phyloP scores from a whole-genome alignment of 2,888 invertebrate genomes.

The Aplocera efformata region DNA sequence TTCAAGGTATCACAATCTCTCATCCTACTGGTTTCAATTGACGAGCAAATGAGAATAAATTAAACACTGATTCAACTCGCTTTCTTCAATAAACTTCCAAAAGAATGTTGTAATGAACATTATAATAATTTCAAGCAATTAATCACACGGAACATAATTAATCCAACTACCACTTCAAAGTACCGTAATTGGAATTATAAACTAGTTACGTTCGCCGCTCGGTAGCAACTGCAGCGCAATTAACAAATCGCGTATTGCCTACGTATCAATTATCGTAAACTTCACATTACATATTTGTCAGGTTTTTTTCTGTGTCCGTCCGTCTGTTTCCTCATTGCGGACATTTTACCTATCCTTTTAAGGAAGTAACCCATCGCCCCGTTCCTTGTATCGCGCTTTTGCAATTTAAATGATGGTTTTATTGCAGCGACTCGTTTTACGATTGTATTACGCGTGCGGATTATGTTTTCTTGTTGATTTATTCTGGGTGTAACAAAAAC shows the following conservation, averaged over 20 bases:
- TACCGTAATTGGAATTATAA: no score
- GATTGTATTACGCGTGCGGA: slow-evolving; percentile 26
- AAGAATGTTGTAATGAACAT: slow-evolving; percentile 10
- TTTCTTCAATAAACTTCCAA: no score
- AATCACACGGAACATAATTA: slow-evolving; percentile 8
- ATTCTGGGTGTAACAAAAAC: slow-evolving; percentile 32
- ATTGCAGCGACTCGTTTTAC: slow-evolving; percentile 13
- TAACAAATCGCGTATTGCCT: slow-evolving; percentile 22
- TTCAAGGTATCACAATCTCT: no score
- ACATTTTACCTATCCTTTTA: slow-evolving; percentile 39
- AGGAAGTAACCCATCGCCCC: slow-evolving; percentile 38
- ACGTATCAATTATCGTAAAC: slow-evolving; percentile 25
- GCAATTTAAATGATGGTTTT: slow-evolving; percentile 34
- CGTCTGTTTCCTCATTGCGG: slow-evolving; percentile 43
- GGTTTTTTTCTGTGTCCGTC: slow-evolving; percentile 31
- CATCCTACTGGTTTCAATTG: no score
- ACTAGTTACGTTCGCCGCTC: no score
- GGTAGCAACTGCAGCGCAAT: no score
- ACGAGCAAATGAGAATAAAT: no score
- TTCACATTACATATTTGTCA: slow-evolving; percentile 20
- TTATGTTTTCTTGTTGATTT: slow-evolving; percentile 36
- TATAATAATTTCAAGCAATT: neutral
- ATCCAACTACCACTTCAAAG: slow-evolving; percentile 2
- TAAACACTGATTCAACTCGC: no score
- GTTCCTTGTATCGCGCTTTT: slow-evolving; percentile 42